Conservation (phyloP, 1,140 invertebrate species). For the Pseudomyrmex dendroicus region DNA sequence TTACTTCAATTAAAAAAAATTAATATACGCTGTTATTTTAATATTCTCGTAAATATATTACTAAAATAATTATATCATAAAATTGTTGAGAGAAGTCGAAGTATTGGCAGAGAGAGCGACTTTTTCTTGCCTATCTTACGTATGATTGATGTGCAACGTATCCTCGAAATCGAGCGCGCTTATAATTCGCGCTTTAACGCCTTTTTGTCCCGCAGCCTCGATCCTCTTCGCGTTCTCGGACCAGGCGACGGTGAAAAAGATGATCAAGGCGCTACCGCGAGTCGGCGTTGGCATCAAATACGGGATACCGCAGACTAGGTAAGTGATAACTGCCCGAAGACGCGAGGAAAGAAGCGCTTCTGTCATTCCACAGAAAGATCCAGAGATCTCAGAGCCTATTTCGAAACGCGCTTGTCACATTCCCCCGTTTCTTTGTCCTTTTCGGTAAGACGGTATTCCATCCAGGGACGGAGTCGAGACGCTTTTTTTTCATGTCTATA, state of each 20-base stretch:
- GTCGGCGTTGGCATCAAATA: conserved; percentile 99
- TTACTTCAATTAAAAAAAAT: background rate
- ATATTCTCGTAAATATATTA: background rate
- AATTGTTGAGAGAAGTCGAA: background rate
- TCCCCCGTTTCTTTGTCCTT: conserved; percentile 74
- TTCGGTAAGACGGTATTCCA: conserved; percentile 42
- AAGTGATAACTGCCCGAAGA: conserved; percentile 77
- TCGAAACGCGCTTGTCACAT: conserved; percentile 76
- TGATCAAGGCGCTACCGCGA: conserved; percentile 98
- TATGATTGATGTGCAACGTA: conserved; percentile 60
- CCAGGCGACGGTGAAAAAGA: conserved; percentile 98
- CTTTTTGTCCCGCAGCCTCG: conserved; percentile 91
- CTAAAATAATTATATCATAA: background rate
- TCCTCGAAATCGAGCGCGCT: conserved; percentile 33
- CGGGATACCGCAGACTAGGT: conserved; percentile 98
- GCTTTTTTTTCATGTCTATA: conserved; percentile 21
- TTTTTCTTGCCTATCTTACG: conserved; percentile 22
- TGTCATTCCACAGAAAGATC: conserved; percentile 62
- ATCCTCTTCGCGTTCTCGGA: conserved; percentile 99
- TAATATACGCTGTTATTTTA: no score
- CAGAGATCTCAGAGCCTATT: conserved; percentile 50
- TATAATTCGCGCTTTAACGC: conserved; percentile 74
- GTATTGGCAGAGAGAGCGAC: conserved; percentile 20
- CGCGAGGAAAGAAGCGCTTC: conserved; percentile 45
- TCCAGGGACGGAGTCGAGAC: conserved; percentile 51